Conservation (phyloP, 2,797 vertebrate genomes). For the Spea hammondii region DNA sequence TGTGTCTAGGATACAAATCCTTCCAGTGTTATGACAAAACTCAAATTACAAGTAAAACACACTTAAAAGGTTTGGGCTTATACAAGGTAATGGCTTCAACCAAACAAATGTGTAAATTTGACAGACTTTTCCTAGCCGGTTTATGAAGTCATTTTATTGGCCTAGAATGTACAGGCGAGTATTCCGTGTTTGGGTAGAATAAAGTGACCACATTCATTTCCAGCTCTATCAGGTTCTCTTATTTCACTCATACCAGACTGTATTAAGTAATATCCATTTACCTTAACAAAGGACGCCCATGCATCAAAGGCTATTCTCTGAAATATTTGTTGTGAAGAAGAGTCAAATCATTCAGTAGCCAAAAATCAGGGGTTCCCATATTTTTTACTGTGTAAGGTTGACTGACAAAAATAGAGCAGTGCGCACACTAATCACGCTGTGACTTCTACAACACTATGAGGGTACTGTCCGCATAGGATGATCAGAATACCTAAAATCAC, state of each 20-base stretch:
- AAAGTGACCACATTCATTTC: slow-evolving; percentile 19
- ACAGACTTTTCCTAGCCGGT: slow-evolving; percentile 4
- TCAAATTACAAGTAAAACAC: slow-evolving; percentile 36
- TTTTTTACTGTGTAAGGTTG: background rate
- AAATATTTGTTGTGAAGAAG: background rate
- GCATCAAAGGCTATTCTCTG: background rate
- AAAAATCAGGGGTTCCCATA: too few relatives aligned
- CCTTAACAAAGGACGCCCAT: background rate
- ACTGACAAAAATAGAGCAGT: too few relatives aligned
- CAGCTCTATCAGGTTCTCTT: slow-evolving; percentile 22
- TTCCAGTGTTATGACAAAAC: slow-evolving; percentile 13
- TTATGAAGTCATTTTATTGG: slow-evolving; percentile 31
- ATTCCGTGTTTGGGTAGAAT: slow-evolving; percentile 19
- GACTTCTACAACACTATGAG: too few relatives aligned
- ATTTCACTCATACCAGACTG: slow-evolving; percentile 18
- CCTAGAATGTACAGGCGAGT: slow-evolving; percentile 24
- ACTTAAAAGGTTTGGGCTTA: slow-evolving; percentile 22
- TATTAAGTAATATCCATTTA: slow-evolving; percentile 9
- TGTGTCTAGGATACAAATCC: slow-evolving; percentile 15
- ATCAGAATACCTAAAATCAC: too few relatives aligned
- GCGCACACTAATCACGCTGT: too few relatives aligned
- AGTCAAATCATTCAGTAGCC: too few relatives aligned
- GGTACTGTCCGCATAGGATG: too few relatives aligned
- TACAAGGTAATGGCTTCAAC: slow-evolving; percentile 12
- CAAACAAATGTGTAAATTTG: slow-evolving; percentile 28